Base-by-base conservation (phyloP, 30 jellyfish, hydroid and myxozoan genomes). In the Chrysaora quinquecirrha region DNA sequence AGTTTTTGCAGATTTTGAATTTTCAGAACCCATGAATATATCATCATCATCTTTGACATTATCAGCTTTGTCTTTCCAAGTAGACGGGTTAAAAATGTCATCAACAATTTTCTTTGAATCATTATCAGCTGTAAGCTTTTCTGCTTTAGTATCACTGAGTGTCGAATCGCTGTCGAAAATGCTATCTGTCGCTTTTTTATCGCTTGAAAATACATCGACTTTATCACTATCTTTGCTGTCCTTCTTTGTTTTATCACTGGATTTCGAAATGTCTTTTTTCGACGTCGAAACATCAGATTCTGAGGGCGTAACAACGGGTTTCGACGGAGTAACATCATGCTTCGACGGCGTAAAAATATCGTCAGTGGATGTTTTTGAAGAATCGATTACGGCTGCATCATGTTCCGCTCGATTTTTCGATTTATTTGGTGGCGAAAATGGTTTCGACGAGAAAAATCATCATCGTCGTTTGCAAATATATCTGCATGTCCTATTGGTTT, bases 401-500 rank as follows among this genome's bases (percentile, higher is more conserved):
- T 38, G 11, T 6, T 38, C 14, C 54, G 54, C 30, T 24, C 34
- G 23, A 70, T 49, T 64, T 0, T 46, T 52, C 71, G 50, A 19
- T 66, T 86, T 76, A 63, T 31, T 30, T 18, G 82, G 29, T 65
- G 74, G 35, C 25, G 82, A 30, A 33, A 64, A 21, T 18, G 47
- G 33, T 23, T 35, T 35, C 14, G 85, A 16, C 31, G 54, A 58
- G 38, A 82, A 54, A 73, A 79, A 74, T 82, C 95, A 31, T 88
- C 97, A 46, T 76, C 97, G 48, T 83, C 97, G 34, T 88, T 88
- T 3, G 72, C 63, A 49, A 81, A 82, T 34, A 89, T 89, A 65
- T 81, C 95, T 0, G 33, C 76, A 14, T 75, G 76, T 48, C 31
- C 50, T 7, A 73, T 66, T 2, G 48, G 29, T 30, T 82, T 82